phyloP scores from a whole-genome alignment of 1,140 invertebrate species.

The Chrysoperla carnea region DNA sequence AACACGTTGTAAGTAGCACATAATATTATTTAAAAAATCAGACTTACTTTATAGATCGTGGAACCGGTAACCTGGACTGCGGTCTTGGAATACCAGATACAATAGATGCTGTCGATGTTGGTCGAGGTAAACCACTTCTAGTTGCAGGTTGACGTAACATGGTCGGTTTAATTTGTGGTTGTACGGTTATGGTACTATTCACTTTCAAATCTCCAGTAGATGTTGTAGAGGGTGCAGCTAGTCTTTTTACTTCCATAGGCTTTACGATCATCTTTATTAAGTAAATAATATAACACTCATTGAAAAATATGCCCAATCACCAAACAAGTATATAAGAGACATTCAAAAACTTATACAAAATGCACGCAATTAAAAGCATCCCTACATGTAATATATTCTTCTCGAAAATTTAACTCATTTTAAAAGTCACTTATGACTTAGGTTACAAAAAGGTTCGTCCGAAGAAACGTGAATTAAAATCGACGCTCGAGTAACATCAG shows the following conservation, averaged over 20 bases:
- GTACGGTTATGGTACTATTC: not conserved
- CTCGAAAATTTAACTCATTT: no score
- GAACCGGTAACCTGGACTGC: not conserved
- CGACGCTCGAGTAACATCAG: no score
- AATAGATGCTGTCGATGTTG: not conserved
- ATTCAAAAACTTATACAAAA: no score
- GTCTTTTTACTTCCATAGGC: not conserved
- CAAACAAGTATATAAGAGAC: no score
- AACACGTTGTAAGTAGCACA: no score
- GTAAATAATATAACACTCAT: not conserved
- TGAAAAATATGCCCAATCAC: no score
- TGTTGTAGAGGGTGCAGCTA: not conserved
- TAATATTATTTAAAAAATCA: no score
- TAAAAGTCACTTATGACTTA: no score
- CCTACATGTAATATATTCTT: no score
- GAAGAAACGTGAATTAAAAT: no score
- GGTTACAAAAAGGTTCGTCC: no score
- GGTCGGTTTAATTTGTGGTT: not conserved
- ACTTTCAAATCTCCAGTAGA: not conserved
- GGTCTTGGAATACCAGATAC: not conserved
- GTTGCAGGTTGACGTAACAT: not conserved
- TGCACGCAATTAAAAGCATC: no score
- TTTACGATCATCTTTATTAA: not conserved
- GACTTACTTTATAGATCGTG: not conserved
- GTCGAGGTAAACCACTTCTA: not conserved